These are phyloP conservation scores for Cydia pomonella DNA, from an alignment of 1,140 invertebrate species.

Conservation along the genomic window DNA sequence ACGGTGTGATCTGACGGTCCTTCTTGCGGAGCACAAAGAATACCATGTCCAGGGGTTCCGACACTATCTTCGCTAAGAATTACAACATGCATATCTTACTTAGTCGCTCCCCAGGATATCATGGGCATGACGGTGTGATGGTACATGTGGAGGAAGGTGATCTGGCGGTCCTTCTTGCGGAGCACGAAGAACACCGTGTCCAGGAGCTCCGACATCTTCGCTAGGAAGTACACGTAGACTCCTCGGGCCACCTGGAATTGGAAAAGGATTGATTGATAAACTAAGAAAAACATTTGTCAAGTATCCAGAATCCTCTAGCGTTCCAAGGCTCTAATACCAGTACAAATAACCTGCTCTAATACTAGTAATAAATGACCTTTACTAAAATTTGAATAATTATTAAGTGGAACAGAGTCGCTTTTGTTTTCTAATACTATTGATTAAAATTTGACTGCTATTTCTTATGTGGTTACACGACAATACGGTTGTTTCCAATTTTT, in stretches of 20 bases:
- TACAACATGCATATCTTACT: conserved; percentile 49
- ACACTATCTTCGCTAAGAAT: conserved; percentile 94
- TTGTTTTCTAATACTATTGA: too few species aligned
- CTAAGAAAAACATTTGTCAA: not conserved
- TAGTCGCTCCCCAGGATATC: conserved; percentile 88
- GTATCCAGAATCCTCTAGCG: too few species aligned
- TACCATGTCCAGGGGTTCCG: conserved; percentile 95
- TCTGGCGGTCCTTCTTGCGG: conserved; percentile 90
- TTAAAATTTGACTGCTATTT: too few species aligned
- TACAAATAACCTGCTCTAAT: too few species aligned
- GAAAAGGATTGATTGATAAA: not conserved
- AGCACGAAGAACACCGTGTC: conserved; percentile 96
- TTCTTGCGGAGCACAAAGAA: conserved; percentile 95
- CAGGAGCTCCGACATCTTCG: conserved; percentile 94
- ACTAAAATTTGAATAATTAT: too few species aligned
- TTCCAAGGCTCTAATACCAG: too few species aligned
- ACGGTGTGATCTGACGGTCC: conserved; percentile 91
- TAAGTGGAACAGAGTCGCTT: too few species aligned
- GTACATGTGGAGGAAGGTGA: conserved; percentile 94
- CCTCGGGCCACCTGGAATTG: conserved; percentile 89
- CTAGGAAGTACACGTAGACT: conserved; percentile 93
- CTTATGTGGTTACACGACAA: too few species aligned
- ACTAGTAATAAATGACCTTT: too few species aligned
- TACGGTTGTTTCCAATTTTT: too few species aligned
- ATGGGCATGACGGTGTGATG: conserved; percentile 95